Base-by-base conservation (phyloP, 2,797 vertebrate genomes). In the Odontamblyopus rebecca region DNA sequence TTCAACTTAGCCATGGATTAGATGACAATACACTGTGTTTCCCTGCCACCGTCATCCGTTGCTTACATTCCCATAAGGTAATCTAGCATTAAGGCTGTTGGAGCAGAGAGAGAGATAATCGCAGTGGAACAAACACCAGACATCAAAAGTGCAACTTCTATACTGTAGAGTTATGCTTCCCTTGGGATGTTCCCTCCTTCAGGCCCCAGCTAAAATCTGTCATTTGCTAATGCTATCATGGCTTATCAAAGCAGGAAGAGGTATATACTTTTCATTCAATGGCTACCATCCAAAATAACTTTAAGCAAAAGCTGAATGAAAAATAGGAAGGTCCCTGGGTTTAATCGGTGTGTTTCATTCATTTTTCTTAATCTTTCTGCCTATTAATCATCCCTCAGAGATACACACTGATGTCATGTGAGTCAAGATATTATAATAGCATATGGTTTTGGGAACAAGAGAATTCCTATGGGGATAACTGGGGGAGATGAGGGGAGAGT, bases 391-490 rank as follows among this genome's bases (percentile, higher is more conserved):
- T 82, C 71, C 69, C 23, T 78, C 74, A 83, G 76, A 81, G 85
- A 87, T 74, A 81, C 86, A 87, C 73, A 76, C 26, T 32, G 41
- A 74, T 76, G 86, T 85, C 82, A 72, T 64, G 66, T 78, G 84
- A 77, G 80, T 61, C 85, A 86, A 86, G 87, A 90, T 87, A 86
- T 89, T 87, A 90, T 89, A 85, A 86, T 76, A 91, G 85, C 92
- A 92, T 89, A 88, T 91, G 90, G 86, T 80, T 88, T 87, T 83
- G 86, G 83, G 82, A 92, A 89, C 79, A 81, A 82, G 87, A 89
- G 89, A 89, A 88, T 67, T 60, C 86, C 87, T 79, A 0, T 69
- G 86, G 85, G 89, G 89, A 88, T 53, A 68, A 70, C 54, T 2
- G 13, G 53, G 72, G 79, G 79, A 84, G 85, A 71, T 56, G 32